Base-by-base conservation (phyloP, 2,113 vertebrate genomes). In the Carlito syrichta region DNA sequence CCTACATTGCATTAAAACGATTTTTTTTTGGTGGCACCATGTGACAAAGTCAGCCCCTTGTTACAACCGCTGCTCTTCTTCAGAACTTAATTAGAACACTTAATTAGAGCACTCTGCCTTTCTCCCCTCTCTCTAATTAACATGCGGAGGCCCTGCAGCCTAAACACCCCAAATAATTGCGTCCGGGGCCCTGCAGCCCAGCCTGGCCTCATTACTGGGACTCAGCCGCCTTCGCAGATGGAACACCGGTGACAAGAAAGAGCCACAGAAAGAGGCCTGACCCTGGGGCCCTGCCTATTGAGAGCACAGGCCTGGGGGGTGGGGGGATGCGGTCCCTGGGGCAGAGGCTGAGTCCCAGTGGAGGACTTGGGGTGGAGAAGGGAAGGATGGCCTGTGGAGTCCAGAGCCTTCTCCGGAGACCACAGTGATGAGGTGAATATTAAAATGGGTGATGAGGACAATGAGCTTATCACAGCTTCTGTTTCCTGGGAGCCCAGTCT, bases 101-200 rank as follows among this genome's bases (percentile, higher is more conserved):
- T 98, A 98, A 98, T 98, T 98, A 98, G 98, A 98, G 98, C 98
- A 97, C 98, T 97, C 98, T 99, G 98, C 98, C 98, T 98, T 98
- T 98, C 98, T 98, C 98, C 98, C 98, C 98, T 98, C 98, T 98
- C 98, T 98, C 98, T 98, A 98, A 99, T 99, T 99, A 99, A 99
- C 99, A 98, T 98, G 98, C 98, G 92, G 23, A 86, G 98, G 97
- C 98, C 98, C 98, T 98, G 98, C 98, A 98, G 98, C 98, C 96
- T 98, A 98, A 78, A 87, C 96, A 98, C 98, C 98, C 98, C 98
- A 98, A 99, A 99, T 98, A 98, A 98, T 98, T 96, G 95, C 88
- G 14, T 98, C 97, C 97, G 97, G 98, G 97, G 97, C 98, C 98
- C 97, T 98, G 98, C 98, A 98, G 98, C 98, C 97, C 98, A 96